These are phyloP conservation scores for Schrankia costaestrigalis DNA, from an alignment of 2,888 invertebrate genomes.

Conservation along the genomic window DNA sequence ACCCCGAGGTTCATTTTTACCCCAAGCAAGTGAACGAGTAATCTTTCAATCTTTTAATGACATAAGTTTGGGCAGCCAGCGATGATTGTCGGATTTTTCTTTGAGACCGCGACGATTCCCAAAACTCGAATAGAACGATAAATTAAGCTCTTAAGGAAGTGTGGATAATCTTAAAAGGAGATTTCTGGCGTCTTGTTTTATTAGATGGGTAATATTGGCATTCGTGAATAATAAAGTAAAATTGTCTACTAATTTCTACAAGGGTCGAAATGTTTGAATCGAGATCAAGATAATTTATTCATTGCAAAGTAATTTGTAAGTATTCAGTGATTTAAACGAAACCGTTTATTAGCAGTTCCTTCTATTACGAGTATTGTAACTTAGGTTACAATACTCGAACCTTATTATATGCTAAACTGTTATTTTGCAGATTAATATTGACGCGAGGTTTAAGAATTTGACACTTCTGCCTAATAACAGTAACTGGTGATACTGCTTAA, in stretches of 20 bases:
- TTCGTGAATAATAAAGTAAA: slow-evolving; percentile 3
- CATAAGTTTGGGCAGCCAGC: slow-evolving; percentile 54
- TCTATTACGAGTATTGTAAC: no score
- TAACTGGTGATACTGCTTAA: no score
- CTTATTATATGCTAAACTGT: no score
- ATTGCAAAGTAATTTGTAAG: no score
- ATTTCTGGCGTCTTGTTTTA: slow-evolving; percentile 12
- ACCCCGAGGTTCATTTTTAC: slow-evolving; percentile 57
- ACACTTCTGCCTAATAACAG: no score
- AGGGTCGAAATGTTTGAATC: no score
- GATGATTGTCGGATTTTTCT: slow-evolving; percentile 52
- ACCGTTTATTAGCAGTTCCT: no score
- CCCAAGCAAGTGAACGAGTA: slow-evolving; percentile 64
- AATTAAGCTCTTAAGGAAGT: slow-evolving; percentile 24
- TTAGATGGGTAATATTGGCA: slow-evolving; percentile 6
- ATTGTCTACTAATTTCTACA: neutral
- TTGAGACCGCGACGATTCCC: slow-evolving; percentile 27
- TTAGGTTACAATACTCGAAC: no score
- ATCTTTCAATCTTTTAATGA: slow-evolving; percentile 79
- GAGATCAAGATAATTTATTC: no score
- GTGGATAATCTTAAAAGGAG: slow-evolving; percentile 16
- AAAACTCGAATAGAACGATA: slow-evolving; percentile 25
- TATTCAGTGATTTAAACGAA: no score
- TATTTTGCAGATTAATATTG: no score
- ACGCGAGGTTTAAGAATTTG: no score